These are phyloP conservation scores for Athalia cordata DNA, from an alignment of 2,888 invertebrate genomes.

Conservation along the genomic window DNA sequence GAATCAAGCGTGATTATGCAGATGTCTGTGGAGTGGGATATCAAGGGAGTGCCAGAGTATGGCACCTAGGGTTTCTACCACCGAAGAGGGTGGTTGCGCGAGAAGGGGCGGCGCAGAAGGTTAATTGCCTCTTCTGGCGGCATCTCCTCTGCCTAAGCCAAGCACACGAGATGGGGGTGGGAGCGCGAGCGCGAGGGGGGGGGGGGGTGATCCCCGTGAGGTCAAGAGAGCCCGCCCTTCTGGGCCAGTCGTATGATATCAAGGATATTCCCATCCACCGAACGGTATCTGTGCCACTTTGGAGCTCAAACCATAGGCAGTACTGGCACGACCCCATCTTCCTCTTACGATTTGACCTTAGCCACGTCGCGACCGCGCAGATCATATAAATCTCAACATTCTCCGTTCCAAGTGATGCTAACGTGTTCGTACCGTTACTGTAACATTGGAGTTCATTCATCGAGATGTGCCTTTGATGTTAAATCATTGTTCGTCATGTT, in stretches of 20 bases:
- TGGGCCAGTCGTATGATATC: conserved; percentile 54
- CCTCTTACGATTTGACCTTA: conserved; percentile 62
- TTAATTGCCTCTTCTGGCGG: conserved; percentile 71
- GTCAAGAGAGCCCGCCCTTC: conserved; percentile 33
- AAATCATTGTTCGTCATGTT: background rate
- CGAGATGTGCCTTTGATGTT: background rate
- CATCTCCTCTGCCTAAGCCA: conserved; percentile 62
- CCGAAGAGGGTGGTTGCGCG: conserved; percentile 51
- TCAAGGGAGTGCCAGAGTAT: conserved; percentile 56
- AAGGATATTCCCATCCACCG: conserved; percentile 51
- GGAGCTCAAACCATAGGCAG: conserved; percentile 36
- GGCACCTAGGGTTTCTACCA: conserved; percentile 31
- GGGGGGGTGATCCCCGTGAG: conserved; percentile 37
- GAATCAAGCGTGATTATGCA: conserved; percentile 71
- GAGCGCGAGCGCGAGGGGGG: conserved; percentile 35
- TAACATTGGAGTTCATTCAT: background rate
- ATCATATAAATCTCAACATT: conserved; percentile 57
- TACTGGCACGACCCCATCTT: conserved; percentile 56
- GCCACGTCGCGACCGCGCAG: conserved; percentile 56
- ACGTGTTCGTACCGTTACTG: conserved; percentile 26
- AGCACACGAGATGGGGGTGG: conserved; percentile 56
- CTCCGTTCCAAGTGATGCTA: conserved; percentile 27
- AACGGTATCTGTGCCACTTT: conserved; percentile 55
- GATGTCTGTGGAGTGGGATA: conserved; percentile 64
- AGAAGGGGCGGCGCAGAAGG: conserved; percentile 65